phyloP scores from a whole-genome alignment of 2,113 vertebrate genomes.

The Athene cunicularia region DNA sequence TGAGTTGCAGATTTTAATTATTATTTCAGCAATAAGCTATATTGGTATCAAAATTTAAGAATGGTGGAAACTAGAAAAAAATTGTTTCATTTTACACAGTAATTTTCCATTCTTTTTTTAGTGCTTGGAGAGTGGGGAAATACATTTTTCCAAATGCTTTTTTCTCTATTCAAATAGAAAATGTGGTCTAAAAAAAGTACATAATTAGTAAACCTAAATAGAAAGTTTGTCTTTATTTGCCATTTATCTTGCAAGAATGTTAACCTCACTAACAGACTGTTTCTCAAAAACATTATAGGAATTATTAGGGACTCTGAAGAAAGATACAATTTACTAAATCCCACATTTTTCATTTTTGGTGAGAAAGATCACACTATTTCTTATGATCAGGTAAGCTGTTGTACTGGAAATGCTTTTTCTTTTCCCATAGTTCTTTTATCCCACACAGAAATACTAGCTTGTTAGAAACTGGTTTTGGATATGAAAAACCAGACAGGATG shows the following conservation, averaged over 20 bases:
- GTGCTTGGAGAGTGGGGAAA: background rate
- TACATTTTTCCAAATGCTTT: background rate
- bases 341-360: constrained; percentile 91
- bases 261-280: background rate
- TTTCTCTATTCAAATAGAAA: background rate
- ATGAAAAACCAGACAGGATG: background rate
- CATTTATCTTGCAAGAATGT: background rate
- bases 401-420: background rate
- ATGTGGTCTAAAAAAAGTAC: background rate
- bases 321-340: constrained; percentile 81
- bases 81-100: background rate
- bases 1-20: background rate
- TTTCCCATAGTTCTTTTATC: background rate
- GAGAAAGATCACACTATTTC: constrained; percentile 87
- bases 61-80: background rate
- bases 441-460: background rate
- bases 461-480: background rate
- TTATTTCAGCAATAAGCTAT: background rate
- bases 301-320: constrained; percentile 84
- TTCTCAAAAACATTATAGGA: constrained; percentile 73
- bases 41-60: background rate
- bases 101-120: background rate
- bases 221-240: background rate
- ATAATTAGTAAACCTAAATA: background rate
- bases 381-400: constrained; percentile 81